Conservation (phyloP, 2,797 vertebrate genomes). For the Oophaga sylvatica region DNA sequence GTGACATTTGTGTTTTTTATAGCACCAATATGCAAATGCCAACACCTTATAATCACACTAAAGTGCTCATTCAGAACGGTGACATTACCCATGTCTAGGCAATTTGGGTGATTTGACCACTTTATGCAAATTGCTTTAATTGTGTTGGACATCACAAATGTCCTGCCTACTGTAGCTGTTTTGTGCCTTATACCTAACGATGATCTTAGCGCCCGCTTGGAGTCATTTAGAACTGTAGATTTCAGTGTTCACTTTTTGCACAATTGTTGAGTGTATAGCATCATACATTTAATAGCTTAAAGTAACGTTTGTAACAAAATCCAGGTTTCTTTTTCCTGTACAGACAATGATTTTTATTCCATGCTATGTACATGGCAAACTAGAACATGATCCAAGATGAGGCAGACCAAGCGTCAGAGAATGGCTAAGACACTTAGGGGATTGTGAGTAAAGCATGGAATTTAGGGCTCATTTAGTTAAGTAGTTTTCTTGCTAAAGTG, state of each 20-base stretch:
- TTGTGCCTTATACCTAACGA: slow-evolving; percentile 10
- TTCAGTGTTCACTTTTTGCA: not conserved
- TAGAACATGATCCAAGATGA: not conserved
- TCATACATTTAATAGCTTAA: not conserved
- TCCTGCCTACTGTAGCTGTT: slow-evolving; percentile 15
- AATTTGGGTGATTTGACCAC: slow-evolving; percentile 14
- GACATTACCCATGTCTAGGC: slow-evolving; percentile 21
- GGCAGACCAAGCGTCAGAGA: not conserved
- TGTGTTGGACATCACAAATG: slow-evolving; percentile 8
- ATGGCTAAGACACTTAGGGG: not conserved
- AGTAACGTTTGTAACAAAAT: not conserved
- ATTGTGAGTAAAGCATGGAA: not conserved
- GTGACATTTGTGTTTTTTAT: slow-evolving; percentile 3
- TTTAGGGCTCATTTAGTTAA: not conserved
- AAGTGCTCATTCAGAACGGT: slow-evolving; percentile 23
- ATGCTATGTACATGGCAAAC: not conserved
- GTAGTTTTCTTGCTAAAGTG: not conserved
- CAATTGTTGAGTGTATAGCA: not conserved
- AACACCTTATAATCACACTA: slow-evolving; percentile 8
- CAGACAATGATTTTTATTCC: too few relatives aligned
- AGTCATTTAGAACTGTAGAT: slow-evolving; percentile 4
- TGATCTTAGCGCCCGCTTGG: not conserved
- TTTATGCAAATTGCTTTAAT: slow-evolving; percentile 39
- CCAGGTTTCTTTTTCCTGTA: not conserved
- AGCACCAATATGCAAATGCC: slow-evolving; percentile 31